phyloP scores from a whole-genome alignment of 2,888 invertebrate species.

The Eupithecia dodoneata region DNA sequence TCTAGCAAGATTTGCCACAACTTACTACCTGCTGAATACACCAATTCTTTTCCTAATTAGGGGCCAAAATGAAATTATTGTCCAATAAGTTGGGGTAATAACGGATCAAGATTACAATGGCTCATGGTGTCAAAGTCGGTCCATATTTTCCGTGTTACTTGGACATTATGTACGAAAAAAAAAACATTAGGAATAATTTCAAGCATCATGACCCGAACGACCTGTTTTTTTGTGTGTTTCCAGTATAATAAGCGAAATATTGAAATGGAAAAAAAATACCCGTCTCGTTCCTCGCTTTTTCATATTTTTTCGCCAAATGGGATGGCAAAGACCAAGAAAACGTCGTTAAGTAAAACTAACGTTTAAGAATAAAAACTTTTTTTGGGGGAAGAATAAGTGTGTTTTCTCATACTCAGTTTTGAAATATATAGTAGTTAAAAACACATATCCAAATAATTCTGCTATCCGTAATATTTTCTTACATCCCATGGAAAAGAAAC shows the following conservation, averaged over 20 bases:
- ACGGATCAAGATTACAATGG: neutral
- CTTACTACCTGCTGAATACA: conserved; percentile 37
- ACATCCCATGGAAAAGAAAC: neutral
- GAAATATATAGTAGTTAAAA: neutral
- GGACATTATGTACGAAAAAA: neutral
- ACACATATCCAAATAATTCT: neutral
- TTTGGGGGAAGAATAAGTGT: too few relatives aligned
- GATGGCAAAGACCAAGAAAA: too few relatives aligned
- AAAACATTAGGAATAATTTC: neutral
- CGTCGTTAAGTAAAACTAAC: too few relatives aligned
- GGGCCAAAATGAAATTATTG: conserved; percentile 9
- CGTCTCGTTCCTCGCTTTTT: too few relatives aligned
- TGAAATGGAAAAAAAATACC: too few relatives aligned
- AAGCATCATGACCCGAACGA: neutral
- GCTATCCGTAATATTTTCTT: neutral
- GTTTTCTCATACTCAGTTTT: neutral
- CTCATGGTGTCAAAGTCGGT: neutral
- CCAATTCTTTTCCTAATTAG: conserved; percentile 37
- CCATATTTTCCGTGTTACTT: neutral
- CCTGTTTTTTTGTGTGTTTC: neutral
- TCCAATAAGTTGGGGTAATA: neutral
- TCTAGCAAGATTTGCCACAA: conserved; percentile 46
- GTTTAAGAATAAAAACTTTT: too few relatives aligned
- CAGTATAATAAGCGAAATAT: too few relatives aligned
- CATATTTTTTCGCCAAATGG: too few relatives aligned